Percentiles rank a stretch among this genome's conserved stretches.
Conservation (phyloP, 2,113 vertebrate species). For the Ptilorrhoa leucosticta region DNA sequence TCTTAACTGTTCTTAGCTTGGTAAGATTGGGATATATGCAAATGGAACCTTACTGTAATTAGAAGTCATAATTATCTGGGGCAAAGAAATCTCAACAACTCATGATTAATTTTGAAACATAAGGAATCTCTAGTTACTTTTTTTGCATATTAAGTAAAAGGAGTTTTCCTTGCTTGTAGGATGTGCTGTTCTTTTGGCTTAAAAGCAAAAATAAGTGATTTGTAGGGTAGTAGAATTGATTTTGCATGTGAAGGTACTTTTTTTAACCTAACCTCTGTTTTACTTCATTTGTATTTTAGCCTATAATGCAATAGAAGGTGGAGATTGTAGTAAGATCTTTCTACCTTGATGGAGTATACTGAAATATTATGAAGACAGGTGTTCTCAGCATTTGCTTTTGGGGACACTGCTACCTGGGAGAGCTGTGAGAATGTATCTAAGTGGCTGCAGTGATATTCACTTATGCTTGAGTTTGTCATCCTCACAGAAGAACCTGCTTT, state of each 20-base stretch:
- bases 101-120: not conserved
- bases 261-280: not conserved
- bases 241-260: not conserved
- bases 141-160: not conserved
- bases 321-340: not conserved
- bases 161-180: not conserved
- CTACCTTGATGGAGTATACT: not conserved
- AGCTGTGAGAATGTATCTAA: not conserved
- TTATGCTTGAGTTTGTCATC: not conserved
- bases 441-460: not conserved
- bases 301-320: not conserved
- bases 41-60: not conserved
- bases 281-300: not conserved
- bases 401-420: not conserved
- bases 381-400: not conserved
- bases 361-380: not conserved
- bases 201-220: not conserved
- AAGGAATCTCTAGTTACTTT: not conserved
- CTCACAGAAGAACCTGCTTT: not conserved
- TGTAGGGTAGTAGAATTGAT: not conserved
- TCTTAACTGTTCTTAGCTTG: not conserved
- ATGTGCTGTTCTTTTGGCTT: not conserved
- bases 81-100: not conserved
- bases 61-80: not conserved
- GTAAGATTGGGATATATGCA: not conserved